These are phyloP conservation scores for Tragulus kanchil DNA, from an alignment of 2,113 vertebrate species.

Conservation along the genomic window DNA sequence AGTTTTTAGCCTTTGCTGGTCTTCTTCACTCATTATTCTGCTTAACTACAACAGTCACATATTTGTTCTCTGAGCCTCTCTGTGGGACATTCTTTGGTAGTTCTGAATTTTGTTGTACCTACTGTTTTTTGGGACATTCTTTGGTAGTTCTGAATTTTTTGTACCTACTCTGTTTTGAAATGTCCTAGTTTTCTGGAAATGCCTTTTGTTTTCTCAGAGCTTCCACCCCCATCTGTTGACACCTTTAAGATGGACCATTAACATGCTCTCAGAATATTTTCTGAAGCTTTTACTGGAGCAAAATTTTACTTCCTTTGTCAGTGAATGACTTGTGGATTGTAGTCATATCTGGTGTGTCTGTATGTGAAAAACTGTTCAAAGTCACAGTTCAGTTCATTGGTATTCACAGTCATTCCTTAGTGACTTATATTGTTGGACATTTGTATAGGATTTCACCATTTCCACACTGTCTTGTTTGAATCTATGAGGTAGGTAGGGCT, in stretches of 20 bases:
- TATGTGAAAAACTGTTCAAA: background rate
- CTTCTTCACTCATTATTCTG: background rate
- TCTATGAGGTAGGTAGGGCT: background rate
- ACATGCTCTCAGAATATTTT: background rate
- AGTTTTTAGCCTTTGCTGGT: background rate
- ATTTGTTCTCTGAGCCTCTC: background rate
- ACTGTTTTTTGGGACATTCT: background rate
- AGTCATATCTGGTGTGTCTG: background rate
- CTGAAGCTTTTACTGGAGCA: background rate
- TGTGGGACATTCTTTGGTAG: background rate
- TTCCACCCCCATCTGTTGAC: background rate
- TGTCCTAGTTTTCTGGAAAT: background rate
- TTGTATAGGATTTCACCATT: background rate
- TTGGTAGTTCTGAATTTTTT: background rate
- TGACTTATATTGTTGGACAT: background rate
- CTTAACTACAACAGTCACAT: background rate
- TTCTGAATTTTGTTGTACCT: background rate
- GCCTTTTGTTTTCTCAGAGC: constrained; percentile 21
- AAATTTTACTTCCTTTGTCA: background rate
- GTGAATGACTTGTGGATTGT: background rate
- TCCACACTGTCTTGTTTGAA: background rate
- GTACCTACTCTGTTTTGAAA: background rate
- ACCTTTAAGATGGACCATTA: background rate
- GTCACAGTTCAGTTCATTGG: background rate
- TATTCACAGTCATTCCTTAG: background rate